Conservation (phyloP, 1,140 invertebrate species). For the Ceratosolen fusciceps region DNA sequence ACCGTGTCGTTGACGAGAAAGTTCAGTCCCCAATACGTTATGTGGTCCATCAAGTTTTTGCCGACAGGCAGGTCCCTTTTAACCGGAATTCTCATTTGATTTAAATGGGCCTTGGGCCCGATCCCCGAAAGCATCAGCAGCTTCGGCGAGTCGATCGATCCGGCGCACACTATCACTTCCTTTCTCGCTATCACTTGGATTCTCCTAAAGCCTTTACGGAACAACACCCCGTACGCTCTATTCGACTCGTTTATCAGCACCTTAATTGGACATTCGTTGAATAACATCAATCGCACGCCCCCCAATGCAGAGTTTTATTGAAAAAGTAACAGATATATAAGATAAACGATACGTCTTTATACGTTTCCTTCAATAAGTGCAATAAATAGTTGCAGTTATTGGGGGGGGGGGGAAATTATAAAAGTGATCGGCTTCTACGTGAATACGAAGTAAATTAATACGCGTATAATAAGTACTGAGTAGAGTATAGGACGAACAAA, state of each 20-base stretch:
- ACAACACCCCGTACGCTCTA: conserved; percentile 73
- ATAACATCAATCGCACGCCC: no score
- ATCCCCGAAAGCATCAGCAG: conserved; percentile 80
- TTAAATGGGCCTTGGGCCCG: conserved; percentile 74
- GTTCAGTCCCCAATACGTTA: conserved; percentile 47
- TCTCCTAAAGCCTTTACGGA: conserved; percentile 59
- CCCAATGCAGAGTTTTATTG: no score
- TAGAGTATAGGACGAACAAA: no score
- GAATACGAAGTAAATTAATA: no score
- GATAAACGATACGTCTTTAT: no score
- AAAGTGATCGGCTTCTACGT: no score
- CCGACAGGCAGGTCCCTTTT: conserved; percentile 74
- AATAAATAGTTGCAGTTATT: no score
- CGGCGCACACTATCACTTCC: conserved; percentile 81
- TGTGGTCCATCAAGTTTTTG: conserved; percentile 74
- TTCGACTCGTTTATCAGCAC: conserved; percentile 73
- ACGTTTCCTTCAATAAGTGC: no score
- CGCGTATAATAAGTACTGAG: no score
- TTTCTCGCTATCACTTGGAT: conserved; percentile 53
- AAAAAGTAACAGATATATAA: no score
- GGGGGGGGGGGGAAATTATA: no score
- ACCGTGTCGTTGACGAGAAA: conserved; percentile 25
- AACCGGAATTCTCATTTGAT: conserved; percentile 62
- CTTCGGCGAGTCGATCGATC: conserved; percentile 81
- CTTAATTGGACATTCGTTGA: conserved; percentile 37